These are phyloP conservation scores for Chiroxiphia lanceolata DNA, from an alignment of 2,797 vertebrate species.

Conservation along the genomic window DNA sequence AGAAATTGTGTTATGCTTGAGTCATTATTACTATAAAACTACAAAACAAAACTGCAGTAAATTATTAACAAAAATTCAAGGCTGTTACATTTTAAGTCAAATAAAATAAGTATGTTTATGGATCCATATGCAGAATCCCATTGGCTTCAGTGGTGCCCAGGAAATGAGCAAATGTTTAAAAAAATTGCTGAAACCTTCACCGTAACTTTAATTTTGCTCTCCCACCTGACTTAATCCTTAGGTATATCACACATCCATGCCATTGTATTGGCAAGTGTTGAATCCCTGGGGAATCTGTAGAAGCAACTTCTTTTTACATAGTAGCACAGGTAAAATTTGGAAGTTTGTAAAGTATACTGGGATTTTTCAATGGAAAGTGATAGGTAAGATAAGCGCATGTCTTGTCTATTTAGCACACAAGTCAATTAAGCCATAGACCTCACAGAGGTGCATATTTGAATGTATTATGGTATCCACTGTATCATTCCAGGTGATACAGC, in stretches of 20 bases:
- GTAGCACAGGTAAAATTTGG: background rate
- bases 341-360: background rate
- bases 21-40: background rate
- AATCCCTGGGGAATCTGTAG: background rate
- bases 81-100: background rate
- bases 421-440: background rate
- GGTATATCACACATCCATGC: background rate
- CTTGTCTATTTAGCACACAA: background rate
- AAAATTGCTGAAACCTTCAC: background rate
- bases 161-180: background rate
- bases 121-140: background rate
- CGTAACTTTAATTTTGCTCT: background rate
- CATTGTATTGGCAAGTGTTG: background rate
- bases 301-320: background rate
- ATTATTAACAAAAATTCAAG: conserved; percentile 24
- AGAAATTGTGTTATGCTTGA: conserved; percentile 3
- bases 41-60: conserved; percentile 3
- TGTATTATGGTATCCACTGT: background rate
- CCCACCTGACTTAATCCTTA: background rate
- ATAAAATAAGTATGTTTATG: background rate
- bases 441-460: background rate
- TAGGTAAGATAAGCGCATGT: background rate
- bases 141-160: background rate
- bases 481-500: background rate
- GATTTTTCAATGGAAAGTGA: background rate